Evolutionary conservation across 2,888 invertebrate species (phyloP).

Genomic region (Temnothorax ravouxi): DNA sequence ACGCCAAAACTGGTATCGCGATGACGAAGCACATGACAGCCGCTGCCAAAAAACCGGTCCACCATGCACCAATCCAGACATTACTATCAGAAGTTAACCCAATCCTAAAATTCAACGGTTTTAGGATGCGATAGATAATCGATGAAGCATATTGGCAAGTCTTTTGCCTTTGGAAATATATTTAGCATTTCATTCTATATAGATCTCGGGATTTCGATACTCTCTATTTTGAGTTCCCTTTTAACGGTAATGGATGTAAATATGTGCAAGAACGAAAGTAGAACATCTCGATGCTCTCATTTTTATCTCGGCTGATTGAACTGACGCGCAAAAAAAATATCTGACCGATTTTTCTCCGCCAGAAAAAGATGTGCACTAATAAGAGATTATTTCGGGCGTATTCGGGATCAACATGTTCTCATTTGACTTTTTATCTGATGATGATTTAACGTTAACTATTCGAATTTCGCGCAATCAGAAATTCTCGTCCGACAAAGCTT

Average conservation of each 20-base stretch:
- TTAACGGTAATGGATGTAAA: background rate
- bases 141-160: background rate
- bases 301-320: background rate
- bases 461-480: slow-evolving; percentile 57
- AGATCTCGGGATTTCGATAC: background rate
- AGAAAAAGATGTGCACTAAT: slow-evolving; percentile 2
- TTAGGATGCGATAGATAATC: background rate
- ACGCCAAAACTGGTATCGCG: slow-evolving; percentile 91
- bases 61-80: slow-evolving; percentile 95
- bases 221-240: slow-evolving; percentile 20
- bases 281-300: background rate
- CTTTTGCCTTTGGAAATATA: background rate
- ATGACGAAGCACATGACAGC: slow-evolving; percentile 90
- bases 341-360: slow-evolving; percentile 11
- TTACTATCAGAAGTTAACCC: slow-evolving; percentile 91
- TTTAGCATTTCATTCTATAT: slow-evolving; percentile 13
- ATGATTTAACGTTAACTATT: slow-evolving; percentile 17
- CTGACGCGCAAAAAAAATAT: slow-evolving; percentile 14
- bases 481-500: slow-evolving; percentile 44
- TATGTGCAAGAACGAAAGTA: slow-evolving; percentile 5
- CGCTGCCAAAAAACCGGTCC: slow-evolving; percentile 92
- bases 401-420: background rate
- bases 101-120: slow-evolving; percentile 87
- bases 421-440: background rate
- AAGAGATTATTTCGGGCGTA: background rate